Percentiles rank a stretch among this genome's conserved stretches.
These are phyloP conservation scores for Parotocinclus haroldoi DNA, from an alignment of 2,797 vertebrate genomes.

Conservation along the genomic window DNA sequence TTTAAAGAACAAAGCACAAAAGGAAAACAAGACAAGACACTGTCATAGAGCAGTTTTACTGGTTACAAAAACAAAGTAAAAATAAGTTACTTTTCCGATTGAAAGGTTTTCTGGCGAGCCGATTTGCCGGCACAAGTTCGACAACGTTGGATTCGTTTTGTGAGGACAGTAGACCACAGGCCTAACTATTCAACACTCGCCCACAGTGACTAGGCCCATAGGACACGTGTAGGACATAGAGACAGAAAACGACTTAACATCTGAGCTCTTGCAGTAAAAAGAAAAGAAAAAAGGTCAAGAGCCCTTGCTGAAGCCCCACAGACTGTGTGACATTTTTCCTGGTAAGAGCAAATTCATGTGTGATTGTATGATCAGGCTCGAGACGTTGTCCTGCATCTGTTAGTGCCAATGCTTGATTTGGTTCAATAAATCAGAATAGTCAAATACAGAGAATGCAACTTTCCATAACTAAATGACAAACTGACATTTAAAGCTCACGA, in stretches of 20 bases:
- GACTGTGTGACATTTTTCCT: constrained; percentile 17
- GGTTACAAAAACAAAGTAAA: constrained; percentile 67
- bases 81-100: constrained; percentile 69
- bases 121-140: constrained; percentile 41
- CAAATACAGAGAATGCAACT: too few relatives aligned
- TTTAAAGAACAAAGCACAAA: constrained; percentile 25
- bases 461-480: too few relatives aligned
- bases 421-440: background rate
- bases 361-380: too few relatives aligned
- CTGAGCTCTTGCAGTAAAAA: constrained; percentile 34
- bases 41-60: constrained; percentile 73
- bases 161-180: constrained; percentile 54
- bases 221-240: constrained; percentile 47
- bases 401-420: constrained; percentile 2
- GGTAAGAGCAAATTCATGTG: constrained; percentile 25
- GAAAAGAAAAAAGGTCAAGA: constrained; percentile 21
- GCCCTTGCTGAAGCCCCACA: constrained; percentile 18
- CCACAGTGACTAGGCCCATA: constrained; percentile 62
- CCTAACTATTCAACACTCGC: constrained; percentile 54
- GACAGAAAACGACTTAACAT: constrained; percentile 17
- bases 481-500: too few relatives aligned
- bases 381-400: too few relatives aligned
- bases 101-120: constrained; percentile 43
- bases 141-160: constrained; percentile 25
- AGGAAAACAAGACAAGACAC: constrained; percentile 29